Evolutionary conservation across 2,797 vertebrate species (phyloP).

Genomic region (Sebastes elongatus): DNA sequence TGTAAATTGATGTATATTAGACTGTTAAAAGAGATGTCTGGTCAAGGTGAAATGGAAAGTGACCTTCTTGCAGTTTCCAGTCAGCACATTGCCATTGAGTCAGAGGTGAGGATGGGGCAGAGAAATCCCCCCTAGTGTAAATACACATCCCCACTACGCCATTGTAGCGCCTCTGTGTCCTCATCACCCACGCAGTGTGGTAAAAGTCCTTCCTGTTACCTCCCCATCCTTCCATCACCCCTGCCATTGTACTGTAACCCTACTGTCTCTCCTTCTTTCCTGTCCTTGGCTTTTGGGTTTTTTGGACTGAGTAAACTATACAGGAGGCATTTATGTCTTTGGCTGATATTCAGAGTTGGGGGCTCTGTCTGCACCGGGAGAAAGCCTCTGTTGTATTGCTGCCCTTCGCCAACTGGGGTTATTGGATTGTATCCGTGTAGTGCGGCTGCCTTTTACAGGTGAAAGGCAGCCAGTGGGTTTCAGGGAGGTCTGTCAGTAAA

Average conservation of each 20-base stretch:
- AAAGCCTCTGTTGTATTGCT: slow-evolving; percentile 61
- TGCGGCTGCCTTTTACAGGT: slow-evolving; percentile 64
- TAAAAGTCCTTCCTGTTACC: slow-evolving; percentile 62
- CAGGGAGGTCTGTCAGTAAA: slow-evolving; percentile 75
- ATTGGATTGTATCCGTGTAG: slow-evolving; percentile 41
- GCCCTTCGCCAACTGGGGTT: slow-evolving; percentile 33
- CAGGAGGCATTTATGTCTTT: slow-evolving; percentile 63
- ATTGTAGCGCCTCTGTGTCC: slow-evolving; percentile 46
- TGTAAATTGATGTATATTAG: slow-evolving; percentile 7
- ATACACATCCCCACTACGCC: slow-evolving; percentile 57
- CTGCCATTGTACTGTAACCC: slow-evolving; percentile 64
- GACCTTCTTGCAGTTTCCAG: slow-evolving; percentile 49
- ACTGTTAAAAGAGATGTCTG: slow-evolving; percentile 17
- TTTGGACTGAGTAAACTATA: slow-evolving; percentile 52
- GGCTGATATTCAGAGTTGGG: slow-evolving; percentile 45
- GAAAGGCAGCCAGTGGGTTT: slow-evolving; percentile 61
- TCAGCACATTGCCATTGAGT: slow-evolving; percentile 52
- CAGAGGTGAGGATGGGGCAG: slow-evolving; percentile 35
- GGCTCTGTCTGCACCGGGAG: slow-evolving; percentile 52
- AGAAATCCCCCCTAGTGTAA: slow-evolving; percentile 57
- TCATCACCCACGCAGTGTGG: slow-evolving; percentile 68
- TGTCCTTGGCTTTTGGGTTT: slow-evolving; percentile 44
- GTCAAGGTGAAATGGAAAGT: slow-evolving; percentile 45
- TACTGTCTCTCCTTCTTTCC: slow-evolving; percentile 50
- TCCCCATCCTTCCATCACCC: slow-evolving; percentile 57